Conservation (phyloP, 2,797 vertebrate species). For the Rousettus madagascariensis region DNA sequence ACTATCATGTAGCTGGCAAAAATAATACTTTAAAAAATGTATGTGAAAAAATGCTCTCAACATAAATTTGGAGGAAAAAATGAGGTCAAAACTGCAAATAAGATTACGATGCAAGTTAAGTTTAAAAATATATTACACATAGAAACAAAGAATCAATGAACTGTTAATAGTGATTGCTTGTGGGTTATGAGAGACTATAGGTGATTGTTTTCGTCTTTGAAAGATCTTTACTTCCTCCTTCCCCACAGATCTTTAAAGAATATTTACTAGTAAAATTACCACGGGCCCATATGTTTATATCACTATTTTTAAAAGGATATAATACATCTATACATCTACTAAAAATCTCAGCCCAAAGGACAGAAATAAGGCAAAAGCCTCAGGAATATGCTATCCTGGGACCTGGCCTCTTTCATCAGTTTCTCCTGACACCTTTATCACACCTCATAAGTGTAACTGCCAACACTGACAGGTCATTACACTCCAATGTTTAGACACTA, state of each 20-base stretch:
- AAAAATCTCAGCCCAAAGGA: slow-evolving; percentile 19
- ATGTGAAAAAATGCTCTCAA: slow-evolving; percentile 21
- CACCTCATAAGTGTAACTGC: neutral
- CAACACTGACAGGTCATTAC: neutral
- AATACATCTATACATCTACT: neutral
- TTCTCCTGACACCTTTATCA: neutral
- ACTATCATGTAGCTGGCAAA: neutral
- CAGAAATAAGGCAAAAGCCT: neutral
- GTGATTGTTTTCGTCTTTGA: slow-evolving; percentile 4
- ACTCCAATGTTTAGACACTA: neutral
- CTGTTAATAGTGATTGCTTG: neutral
- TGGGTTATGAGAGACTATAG: neutral
- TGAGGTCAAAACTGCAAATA: neutral
- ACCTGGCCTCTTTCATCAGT: neutral
- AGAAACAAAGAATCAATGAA: neutral
- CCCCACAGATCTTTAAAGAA: neutral
- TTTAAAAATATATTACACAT: slow-evolving; percentile 29
- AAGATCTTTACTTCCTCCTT: neutral
- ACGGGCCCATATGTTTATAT: neutral
- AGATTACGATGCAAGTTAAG: neutral
- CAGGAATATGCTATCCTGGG: neutral
- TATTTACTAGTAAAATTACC: neutral
- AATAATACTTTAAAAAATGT: neutral
- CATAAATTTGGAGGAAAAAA: neutral
- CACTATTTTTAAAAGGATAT: neutral